Evolutionary conservation across 2,888 invertebrate species (phyloP).

Genomic region (Apoda limacodes): DNA sequence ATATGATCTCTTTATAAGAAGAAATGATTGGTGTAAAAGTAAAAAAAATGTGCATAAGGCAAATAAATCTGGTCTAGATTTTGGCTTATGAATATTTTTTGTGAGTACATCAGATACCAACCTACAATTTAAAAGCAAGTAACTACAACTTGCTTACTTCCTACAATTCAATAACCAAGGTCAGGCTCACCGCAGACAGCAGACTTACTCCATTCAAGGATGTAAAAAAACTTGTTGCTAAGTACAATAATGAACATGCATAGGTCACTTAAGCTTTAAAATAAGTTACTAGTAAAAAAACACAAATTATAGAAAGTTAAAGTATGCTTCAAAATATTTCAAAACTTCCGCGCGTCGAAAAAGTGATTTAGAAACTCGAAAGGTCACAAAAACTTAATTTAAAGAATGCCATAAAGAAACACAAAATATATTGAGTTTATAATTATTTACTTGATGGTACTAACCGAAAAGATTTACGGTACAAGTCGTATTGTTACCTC

Average conservation of each 20-base stretch:
- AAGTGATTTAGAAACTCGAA: constrained; percentile 6
- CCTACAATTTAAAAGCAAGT: constrained; percentile 67
- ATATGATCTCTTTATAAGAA: constrained; percentile 2
- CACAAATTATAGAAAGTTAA: constrained; percentile 2
- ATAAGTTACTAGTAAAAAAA: too few relatives aligned
- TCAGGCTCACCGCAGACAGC: constrained; percentile 57
- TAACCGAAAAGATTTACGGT: constrained; percentile 96
- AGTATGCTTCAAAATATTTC: constrained; percentile 28
- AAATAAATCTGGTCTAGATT: too few relatives aligned
- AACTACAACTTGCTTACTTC: constrained; percentile 65
- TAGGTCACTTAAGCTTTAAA: too few relatives aligned
- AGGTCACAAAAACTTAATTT: constrained; percentile 4
- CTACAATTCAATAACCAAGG: constrained; percentile 69
- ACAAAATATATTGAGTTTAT: constrained; percentile 18
- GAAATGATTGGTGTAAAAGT: constrained; percentile 4
- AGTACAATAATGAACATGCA: too few relatives aligned
- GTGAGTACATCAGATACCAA: constrained; percentile 66
- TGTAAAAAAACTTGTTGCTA: constrained; percentile 55
- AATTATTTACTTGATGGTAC: constrained; percentile 30
- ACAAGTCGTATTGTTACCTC: constrained; percentile 96
- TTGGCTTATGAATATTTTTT: constrained; percentile 58
- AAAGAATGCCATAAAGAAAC: constrained; percentile 7
- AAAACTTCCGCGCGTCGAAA: constrained; percentile 60
- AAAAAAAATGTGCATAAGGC: constrained; percentile 7
- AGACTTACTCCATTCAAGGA: constrained; percentile 56